These are phyloP conservation scores for Rhinichthys klamathensis DNA, from an alignment of 2,113 vertebrate species.

Conservation along the genomic window DNA sequence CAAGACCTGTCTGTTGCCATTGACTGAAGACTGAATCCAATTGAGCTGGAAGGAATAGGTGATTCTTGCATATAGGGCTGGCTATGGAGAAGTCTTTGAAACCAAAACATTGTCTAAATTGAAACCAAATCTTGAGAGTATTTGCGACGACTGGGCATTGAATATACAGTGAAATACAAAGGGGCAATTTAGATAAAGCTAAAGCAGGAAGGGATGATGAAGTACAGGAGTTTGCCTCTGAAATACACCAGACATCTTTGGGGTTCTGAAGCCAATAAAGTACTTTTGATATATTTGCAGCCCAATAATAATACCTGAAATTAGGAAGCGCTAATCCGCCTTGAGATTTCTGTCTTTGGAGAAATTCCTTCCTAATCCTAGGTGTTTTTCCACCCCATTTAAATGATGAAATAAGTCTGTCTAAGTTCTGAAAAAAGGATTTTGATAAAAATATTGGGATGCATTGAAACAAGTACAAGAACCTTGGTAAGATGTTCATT, in stretches of 20 bases:
- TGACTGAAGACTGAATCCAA: background rate
- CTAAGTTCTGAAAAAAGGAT: background rate
- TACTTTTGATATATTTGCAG: too few species aligned
- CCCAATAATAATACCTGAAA: too few species aligned
- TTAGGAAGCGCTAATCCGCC: too few species aligned
- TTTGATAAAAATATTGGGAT: background rate
- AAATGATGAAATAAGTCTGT: background rate
- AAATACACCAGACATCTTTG: too few species aligned
- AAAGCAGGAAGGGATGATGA: too few species aligned
- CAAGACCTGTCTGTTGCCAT: background rate
- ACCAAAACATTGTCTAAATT: background rate
- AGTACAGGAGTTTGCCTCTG: too few species aligned
- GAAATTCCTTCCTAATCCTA: background rate
- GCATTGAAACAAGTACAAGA: too few species aligned
- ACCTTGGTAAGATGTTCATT: background rate
- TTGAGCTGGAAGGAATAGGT: background rate
- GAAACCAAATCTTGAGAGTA: slow-evolving; percentile 5
- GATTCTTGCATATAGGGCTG: slow-evolving; percentile 5
- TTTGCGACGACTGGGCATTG: background rate
- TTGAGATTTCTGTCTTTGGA: too few species aligned
- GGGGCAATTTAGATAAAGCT: background rate
- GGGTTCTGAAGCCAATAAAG: too few species aligned
- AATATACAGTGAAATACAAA: too few species aligned
- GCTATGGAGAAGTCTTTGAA: slow-evolving; percentile 4
- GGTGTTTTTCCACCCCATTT: background rate